These are phyloP conservation scores for Toxonevra muliebris DNA, from an alignment of 2,888 invertebrate species.

Conservation along the genomic window DNA sequence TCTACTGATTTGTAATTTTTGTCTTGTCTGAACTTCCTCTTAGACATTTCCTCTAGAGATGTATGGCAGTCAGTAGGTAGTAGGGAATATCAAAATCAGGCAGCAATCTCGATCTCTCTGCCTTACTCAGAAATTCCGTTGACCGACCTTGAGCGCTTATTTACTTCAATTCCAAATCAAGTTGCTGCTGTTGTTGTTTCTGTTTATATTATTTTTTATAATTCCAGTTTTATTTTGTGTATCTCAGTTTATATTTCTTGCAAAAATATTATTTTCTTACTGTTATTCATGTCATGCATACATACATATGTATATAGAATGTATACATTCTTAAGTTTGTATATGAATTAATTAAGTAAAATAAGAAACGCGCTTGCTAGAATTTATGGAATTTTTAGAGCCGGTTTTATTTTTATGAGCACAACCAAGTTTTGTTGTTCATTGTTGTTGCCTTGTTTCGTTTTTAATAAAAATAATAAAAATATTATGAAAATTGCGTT, in stretches of 20 bases:
- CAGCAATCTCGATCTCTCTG: not conserved
- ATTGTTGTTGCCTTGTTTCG: no score
- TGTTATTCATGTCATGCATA: constrained; percentile 4
- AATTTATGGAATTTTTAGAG: no score
- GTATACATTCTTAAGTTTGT: no score
- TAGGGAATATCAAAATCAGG: constrained; percentile 23
- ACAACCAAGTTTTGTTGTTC: no score
- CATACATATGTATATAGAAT: no score
- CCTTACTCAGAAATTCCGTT: constrained; percentile 43
- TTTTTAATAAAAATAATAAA: no score
- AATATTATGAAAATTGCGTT: no score
- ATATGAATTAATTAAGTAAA: no score
- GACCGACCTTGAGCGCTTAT: constrained; percentile 59
- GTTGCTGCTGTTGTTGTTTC: constrained; percentile 12
- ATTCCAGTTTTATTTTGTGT: constrained; percentile 25
- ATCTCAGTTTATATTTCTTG: not conserved
- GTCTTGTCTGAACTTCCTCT: no score
- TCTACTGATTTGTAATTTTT: not conserved
- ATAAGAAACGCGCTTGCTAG: no score
- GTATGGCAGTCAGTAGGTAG: not conserved
- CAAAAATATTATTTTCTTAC: constrained; percentile 18
- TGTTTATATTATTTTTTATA: constrained; percentile 10
- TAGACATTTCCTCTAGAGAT: not conserved
- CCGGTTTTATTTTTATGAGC: no score
- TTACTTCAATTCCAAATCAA: constrained; percentile 36